Evolutionary conservation across 2,888 invertebrate species (phyloP), one percentile per base, ranked within the genome.

Genomic region (Horisme vitalbata): DNA sequence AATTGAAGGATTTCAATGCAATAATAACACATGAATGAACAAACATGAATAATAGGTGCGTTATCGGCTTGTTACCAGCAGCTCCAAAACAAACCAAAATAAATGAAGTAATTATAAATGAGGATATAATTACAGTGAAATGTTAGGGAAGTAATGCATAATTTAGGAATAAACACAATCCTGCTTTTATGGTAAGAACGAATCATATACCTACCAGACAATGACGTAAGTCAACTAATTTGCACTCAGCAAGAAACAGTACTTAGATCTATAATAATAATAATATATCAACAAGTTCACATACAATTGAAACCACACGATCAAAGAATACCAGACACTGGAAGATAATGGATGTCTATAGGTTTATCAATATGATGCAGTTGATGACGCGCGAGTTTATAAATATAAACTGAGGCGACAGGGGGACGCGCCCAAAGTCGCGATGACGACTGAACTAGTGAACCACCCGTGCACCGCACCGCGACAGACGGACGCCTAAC

Each of bases 391-490:
- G 73, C 61, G 66, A 68, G 79, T 81, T 79, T 86, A 85, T 83
- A 79, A 82, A 85, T 85, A 86, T 61, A 75, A 74, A 61, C 67
- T 63, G 66, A 75, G 85, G 82, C 83, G 85, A 79, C 84, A 74
- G 70, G 73, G 83, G 83, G 87, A 83, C 86, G 84, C 85, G 79
- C 76, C 82, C 77, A 79, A 72, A 73, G 77, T 75, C 75, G 75
- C 70, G 64, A 68, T 73, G 76, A 74, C 77, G 74, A 81, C 78
- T 75, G 80, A 65, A 23, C 23, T 66, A 62, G 64, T 67, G 70
- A 68, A 66, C 70, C 70, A 68, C 62, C 35, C 30, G 56, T 61
- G 51, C 63, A 59, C 58, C 59, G 61, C 61, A 53, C 61, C 71
- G 72, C 83, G 77, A 69, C 81, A 74, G 72, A 63, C 77, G 72